Evolutionary conservation across 2,888 invertebrate species (phyloP), one percentile per base, ranked within the genome.

Genomic region (Conus canariensis): DNA sequence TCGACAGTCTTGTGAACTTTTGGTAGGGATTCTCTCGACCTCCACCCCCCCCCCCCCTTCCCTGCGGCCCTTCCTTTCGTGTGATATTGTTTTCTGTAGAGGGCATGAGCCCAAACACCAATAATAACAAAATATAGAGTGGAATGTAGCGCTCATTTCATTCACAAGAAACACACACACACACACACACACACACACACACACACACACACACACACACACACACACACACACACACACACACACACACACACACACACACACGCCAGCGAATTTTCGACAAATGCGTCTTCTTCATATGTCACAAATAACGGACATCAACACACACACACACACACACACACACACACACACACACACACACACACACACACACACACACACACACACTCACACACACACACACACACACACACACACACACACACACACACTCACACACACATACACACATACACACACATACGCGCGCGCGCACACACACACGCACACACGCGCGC

Each of bases 241-340:
- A 14, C 60, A 14, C 60, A 60, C 60, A 14, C 16, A 70, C 70
- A 6, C 16, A 70, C 77, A 30, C 0, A 30, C 3, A 30, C 80
- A 80, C 45, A 45, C 45, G 45, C 4, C 2, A 45, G 45, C 45
- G 45, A 3, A 45, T 45, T 45, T 45, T 45, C 45, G 45, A 45
- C 45, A 45, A 45, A 45, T 45, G 45, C 45, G 45, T 3, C 45
- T 30, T 30, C 30, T 45, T 45, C 45, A 45, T 45, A 45, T 45
- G 45, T 45, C 45, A 45, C 45, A 45, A 45, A 45, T 45, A 45
- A 45, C 45, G 45, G 45, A 45, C 45, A 45, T 45, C 45, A 45
- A 80, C 30, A 80, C 70, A 70, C 70, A 60, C 58, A 59, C 85
- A 25, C 77, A 25, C 77, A 77, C 77, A 77, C 77, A 77, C 77